These are phyloP conservation scores for Ooceraea biroi DNA, from an alignment of 1,140 invertebrate species.

Conservation along the genomic window DNA sequence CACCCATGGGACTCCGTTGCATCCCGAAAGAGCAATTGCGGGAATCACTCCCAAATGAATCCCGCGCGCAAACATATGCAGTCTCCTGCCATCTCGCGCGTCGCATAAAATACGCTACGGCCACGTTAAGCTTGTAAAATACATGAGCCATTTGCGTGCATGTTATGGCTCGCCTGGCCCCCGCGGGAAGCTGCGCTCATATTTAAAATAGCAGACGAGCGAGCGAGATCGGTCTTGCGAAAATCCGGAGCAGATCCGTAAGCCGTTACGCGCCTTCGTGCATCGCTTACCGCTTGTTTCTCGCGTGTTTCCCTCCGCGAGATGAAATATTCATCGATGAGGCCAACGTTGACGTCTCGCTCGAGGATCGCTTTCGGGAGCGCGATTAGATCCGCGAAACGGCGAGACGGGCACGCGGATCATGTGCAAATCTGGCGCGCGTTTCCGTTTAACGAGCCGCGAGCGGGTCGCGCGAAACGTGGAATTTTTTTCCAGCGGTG, in stretches of 20 bases:
- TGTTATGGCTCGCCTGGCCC: background rate
- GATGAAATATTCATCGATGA: background rate
- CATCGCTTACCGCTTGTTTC: too few relatives aligned
- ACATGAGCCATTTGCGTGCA: background rate
- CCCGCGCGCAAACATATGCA: conserved; percentile 40
- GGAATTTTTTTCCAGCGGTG: background rate
- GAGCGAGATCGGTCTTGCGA: conserved; percentile 4
- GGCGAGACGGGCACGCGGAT: background rate
- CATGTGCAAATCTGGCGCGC: background rate
- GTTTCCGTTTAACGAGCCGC: conserved; percentile 2
- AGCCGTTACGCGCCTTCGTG: background rate
- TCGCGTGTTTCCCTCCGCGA: background rate
- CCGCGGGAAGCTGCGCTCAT: background rate
- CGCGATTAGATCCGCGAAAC: background rate
- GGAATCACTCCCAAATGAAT: conserved; percentile 49
- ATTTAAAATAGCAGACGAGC: conserved; percentile 3
- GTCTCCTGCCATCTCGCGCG: background rate
- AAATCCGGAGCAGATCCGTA: conserved; percentile 1
- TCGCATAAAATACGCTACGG: background rate
- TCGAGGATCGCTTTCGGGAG: background rate
- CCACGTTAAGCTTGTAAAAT: conserved; percentile 25
- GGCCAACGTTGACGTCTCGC: background rate
- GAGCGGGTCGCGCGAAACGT: background rate
- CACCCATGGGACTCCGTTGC: conserved; percentile 37
- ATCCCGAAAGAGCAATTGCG: conserved; percentile 48